Conservation (phyloP, 2,797 vertebrate genomes). For the Pangasius macronema region DNA sequence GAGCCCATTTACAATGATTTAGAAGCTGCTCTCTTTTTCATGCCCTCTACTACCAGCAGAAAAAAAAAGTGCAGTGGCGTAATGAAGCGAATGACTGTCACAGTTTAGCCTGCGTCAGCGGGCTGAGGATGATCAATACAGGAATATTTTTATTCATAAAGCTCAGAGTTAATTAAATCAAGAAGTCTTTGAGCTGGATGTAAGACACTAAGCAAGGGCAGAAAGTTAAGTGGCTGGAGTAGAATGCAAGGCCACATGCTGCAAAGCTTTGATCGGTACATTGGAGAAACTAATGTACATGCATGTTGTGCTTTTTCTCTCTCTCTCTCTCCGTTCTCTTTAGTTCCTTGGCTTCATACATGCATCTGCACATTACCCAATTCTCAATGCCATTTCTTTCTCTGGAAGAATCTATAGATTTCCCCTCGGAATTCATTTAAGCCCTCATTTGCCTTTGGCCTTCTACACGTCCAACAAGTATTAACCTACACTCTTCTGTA, state of each 20-base stretch:
- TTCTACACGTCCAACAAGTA: slow-evolving; percentile 14
- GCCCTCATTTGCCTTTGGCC: background rate
- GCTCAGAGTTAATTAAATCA: slow-evolving; percentile 94
- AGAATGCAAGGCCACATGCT: slow-evolving; percentile 46
- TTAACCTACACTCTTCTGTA: slow-evolving; percentile 12
- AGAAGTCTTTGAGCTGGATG: slow-evolving; percentile 82
- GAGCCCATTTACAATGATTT: slow-evolving; percentile 89
- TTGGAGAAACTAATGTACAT: background rate
- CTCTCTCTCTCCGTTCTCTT: background rate
- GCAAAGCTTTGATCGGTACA: slow-evolving; percentile 41
- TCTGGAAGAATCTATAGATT: background rate
- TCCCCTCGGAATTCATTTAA: slow-evolving; percentile 14
- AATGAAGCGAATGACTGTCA: slow-evolving; percentile 78
- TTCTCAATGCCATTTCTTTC: slow-evolving; percentile 4
- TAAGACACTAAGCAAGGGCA: slow-evolving; percentile 81
- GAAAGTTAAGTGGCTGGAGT: slow-evolving; percentile 62
- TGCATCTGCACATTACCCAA: background rate
- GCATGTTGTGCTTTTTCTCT: slow-evolving; percentile 10
- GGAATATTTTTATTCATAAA: slow-evolving; percentile 99
- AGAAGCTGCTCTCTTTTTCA: slow-evolving; percentile 72
- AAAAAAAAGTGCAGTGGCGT: slow-evolving; percentile 58
- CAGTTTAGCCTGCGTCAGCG: slow-evolving; percentile 81
- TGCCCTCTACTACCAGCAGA: slow-evolving; percentile 42
- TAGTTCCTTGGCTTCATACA: background rate
- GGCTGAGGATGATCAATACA: slow-evolving; percentile 89